A percentile compares a stretch with the other conserved stretches of the same genome.
Evolutionary conservation across 2,888 invertebrate genomes (phyloP).

Genomic region (Fragum sueziense): DNA sequence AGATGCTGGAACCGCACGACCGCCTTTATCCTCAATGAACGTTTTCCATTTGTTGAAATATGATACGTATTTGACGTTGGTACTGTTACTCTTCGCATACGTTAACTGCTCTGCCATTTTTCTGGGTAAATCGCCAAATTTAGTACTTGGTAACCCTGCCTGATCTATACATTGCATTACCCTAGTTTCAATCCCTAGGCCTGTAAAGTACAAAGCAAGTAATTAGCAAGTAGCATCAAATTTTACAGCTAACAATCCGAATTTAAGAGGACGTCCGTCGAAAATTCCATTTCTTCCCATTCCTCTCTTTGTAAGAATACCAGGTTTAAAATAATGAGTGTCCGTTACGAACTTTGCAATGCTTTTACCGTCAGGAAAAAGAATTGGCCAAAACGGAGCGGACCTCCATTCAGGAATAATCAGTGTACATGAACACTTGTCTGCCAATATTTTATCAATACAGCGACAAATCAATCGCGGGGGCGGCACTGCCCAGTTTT

Average conservation of each 20-base stretch:
- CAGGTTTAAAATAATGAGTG: conserved; percentile 8
- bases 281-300: conserved; percentile 29
- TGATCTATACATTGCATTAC: not conserved
- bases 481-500: conserved; percentile 39
- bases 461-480: conserved; percentile 16
- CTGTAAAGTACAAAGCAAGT: conserved; percentile 18
- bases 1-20: conserved; percentile 37
- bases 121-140: conserved; percentile 17
- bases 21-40: conserved; percentile 35
- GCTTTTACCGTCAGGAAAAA: conserved; percentile 2
- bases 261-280: conserved; percentile 18
- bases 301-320: conserved; percentile 28
- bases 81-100: conserved; percentile 35
- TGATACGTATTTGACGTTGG: conserved; percentile 30
- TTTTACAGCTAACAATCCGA: conserved; percentile 24
- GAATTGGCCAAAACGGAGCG: conserved; percentile 24
- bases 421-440: conserved; percentile 15
- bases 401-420: conserved; percentile 35
- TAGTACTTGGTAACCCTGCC: conserved; percentile 11
- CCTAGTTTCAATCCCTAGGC: not conserved
- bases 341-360: conserved; percentile 4
- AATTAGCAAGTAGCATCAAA: not conserved
- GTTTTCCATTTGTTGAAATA: conserved; percentile 39
- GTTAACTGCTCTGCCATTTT: conserved; percentile 33
- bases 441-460: conserved; percentile 23